Evolutionary conservation across 2,113 vertebrate genomes (phyloP).

Genomic region (Accipiter cooperii): DNA sequence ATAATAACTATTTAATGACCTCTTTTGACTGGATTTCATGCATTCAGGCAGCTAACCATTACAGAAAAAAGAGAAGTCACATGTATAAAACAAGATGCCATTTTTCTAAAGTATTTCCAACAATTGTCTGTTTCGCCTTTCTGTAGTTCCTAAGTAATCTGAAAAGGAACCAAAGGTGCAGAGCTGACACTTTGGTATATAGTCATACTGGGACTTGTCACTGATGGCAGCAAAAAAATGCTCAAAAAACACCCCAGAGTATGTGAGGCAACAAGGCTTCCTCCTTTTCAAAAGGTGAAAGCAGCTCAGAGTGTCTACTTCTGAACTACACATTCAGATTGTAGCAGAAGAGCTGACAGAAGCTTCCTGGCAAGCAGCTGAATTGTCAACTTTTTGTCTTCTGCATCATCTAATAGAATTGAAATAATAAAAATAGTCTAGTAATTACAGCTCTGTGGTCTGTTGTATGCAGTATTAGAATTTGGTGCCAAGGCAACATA

Average conservation of each 20-base stretch:
- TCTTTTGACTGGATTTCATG: background rate
- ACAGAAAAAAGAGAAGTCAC: background rate
- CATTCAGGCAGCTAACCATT: background rate
- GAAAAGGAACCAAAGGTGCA: background rate
- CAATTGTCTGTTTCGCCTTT: background rate
- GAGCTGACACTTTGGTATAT: background rate
- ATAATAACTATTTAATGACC: background rate
- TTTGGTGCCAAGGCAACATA: background rate
- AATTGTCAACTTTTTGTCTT: background rate
- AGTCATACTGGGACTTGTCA: background rate
- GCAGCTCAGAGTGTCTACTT: background rate
- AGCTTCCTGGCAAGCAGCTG: background rate
- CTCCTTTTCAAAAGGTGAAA: background rate
- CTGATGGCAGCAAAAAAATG: background rate
- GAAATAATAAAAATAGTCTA: background rate
- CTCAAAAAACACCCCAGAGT: background rate
- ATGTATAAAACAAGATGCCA: background rate
- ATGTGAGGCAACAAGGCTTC: background rate
- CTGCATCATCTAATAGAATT: background rate
- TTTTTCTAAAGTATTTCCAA: background rate
- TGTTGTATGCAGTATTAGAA: background rate
- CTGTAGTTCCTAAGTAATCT: background rate
- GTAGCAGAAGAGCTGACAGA: background rate
- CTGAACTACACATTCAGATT: background rate
- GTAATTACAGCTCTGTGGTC: background rate